Base-by-base conservation (phyloP, 2,888 invertebrate species). In the Drosophila parthenogenetica region DNA sequence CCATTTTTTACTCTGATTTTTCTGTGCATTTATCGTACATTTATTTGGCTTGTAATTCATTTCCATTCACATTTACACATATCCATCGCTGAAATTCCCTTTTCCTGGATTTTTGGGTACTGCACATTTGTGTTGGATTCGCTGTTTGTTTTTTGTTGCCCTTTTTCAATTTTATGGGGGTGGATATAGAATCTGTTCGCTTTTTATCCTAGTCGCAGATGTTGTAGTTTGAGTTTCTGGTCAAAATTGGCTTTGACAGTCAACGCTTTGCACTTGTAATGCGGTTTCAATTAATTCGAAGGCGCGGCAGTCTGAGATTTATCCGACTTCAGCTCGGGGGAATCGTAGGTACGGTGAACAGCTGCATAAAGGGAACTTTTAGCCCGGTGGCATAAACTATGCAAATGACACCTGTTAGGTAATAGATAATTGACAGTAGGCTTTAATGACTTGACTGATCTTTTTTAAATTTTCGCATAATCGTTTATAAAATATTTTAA, bases 11-110 rank as follows among this genome's bases (percentile, higher is more conserved):
- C 61, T 69, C 51, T 64, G 49, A 55, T 78, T 82, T 84, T 71
- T 87, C 70, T 72, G 63, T 76, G 75, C 87, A 73, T 75, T 84
- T 84, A 81, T 78, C 74, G 76, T 80, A 85, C 87, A 85, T 85
- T 85, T 87, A 85, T 85, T 81, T 79, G 69, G 73, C 85, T 79
- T 87, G 87, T 85, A 87, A 85, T 85, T 87, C 87, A 85, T 85
- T 84, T 84, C 80, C 81, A 85, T 85, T 84, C 85, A 84, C 87
- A 87, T 85, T 87, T 81, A 84, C 81, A 81, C 76, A 77, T 50
- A 69, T 73, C 61, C 73, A 78, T 83, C 76, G 81, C 59, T 58
- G 71, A 53, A 81, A 57, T 69, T 70, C 65, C 54, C 60, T 63
- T 69, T 48, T 65, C 58, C 58, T 59, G 51, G 37, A 72, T 73